These are phyloP conservation scores for Lutjanus argentimaculatus DNA, from an alignment of 2,797 vertebrate genomes.

Conservation along the genomic window DNA sequence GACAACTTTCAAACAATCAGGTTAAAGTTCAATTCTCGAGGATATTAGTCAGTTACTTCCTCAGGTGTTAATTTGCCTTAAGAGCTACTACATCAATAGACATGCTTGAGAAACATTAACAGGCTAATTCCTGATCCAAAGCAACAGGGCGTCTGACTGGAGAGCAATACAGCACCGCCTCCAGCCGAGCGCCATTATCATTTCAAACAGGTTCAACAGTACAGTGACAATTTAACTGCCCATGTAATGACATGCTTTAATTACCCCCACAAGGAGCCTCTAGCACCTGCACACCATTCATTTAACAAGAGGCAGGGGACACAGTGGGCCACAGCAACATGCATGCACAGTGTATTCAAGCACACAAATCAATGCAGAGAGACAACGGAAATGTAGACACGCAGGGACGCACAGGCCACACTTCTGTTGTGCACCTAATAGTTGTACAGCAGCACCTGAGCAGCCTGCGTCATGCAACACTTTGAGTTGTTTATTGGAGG, in stretches of 20 bases:
- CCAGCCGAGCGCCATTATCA: slow-evolving; percentile 86
- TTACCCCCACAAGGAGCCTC: slow-evolving; percentile 81
- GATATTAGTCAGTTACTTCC: slow-evolving; percentile 32
- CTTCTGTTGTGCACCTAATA: not conserved
- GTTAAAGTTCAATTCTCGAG: slow-evolving; percentile 1
- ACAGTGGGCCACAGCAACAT: slow-evolving; percentile 35
- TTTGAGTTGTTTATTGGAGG: not conserved
- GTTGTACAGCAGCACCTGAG: slow-evolving; percentile 10
- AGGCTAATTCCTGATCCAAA: slow-evolving; percentile 61
- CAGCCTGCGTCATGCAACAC: not conserved
- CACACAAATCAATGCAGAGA: slow-evolving; percentile 5
- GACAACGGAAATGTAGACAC: slow-evolving; percentile 13
- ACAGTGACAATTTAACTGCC: slow-evolving; percentile 90
- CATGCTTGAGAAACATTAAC: slow-evolving; percentile 67
- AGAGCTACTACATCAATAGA: slow-evolving; percentile 40
- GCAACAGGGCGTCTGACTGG: slow-evolving; percentile 61
- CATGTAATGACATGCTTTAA: slow-evolving; percentile 89
- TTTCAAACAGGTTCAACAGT: slow-evolving; percentile 89
- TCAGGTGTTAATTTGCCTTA: slow-evolving; percentile 31
- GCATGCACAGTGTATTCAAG: slow-evolving; percentile 12
- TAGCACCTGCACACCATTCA: slow-evolving; percentile 86
- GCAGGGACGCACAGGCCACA: not conserved
- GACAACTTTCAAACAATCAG: not conserved
- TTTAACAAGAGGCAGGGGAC: slow-evolving; percentile 70
- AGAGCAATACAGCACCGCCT: slow-evolving; percentile 67